A percentile compares a stretch with the other conserved stretches of the same genome.
phyloP scores from a whole-genome alignment of 1,140 invertebrate genomes.

The Psix sp. region DNA sequence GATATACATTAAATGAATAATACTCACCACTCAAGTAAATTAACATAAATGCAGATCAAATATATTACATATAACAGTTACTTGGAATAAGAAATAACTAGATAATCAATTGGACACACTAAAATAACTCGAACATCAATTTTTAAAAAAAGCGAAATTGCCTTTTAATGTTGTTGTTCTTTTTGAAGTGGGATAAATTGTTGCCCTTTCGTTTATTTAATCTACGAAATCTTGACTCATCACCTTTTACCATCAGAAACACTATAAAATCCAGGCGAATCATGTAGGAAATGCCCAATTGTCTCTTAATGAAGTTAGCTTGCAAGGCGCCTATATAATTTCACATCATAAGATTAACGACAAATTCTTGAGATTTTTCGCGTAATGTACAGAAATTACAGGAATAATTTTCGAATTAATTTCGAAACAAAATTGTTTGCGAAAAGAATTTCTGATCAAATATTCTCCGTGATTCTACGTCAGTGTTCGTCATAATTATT shows the following conservation, averaged over 20 bases:
- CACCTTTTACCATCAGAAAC: conserved; percentile 19
- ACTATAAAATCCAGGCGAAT: conserved; percentile 16
- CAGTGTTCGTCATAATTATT: no score
- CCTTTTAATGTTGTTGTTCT: conserved; percentile 23
- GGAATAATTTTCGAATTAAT: no score
- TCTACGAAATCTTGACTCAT: conserved; percentile 32
- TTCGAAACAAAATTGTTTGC: no score
- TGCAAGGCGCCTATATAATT: conserved; percentile 15
- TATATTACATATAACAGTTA: no score
- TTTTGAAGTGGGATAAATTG: conserved; percentile 26
- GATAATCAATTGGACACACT: no score
- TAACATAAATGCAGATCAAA: no score
- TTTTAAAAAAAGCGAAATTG: conserved; percentile 1
- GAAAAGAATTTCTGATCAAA: no score
- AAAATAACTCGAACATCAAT: no score
- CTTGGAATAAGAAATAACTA: no score
- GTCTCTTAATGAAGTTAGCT: conserved; percentile 33
- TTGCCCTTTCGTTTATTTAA: conserved; percentile 42
- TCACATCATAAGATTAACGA: not conserved
- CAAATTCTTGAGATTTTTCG: conserved; percentile 12
- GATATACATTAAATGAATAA: no score
- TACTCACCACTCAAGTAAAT: no score
- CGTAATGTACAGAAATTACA: not conserved
- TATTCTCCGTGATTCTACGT: no score
- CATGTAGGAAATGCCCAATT: conserved; percentile 30